Conservation (phyloP, 2,888 invertebrate genomes). For the Halictus ligatus region DNA sequence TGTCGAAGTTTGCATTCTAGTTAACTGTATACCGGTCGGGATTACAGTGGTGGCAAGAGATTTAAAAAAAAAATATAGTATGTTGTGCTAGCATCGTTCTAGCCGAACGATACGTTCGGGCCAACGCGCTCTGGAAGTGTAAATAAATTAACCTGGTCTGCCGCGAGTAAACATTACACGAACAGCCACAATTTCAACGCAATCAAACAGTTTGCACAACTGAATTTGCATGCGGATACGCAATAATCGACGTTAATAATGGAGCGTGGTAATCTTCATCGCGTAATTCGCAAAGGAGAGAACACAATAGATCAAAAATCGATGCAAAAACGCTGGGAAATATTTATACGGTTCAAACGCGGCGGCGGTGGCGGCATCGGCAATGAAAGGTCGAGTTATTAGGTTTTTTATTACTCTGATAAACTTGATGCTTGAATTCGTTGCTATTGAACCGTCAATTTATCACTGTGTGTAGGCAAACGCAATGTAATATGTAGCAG, state of each 20-base stretch:
- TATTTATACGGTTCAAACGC: neutral
- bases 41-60: neutral
- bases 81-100: neutral
- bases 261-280: slow-evolving; percentile 9
- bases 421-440: neutral
- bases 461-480: neutral
- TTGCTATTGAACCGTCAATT: neutral
- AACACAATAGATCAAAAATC: slow-evolving; percentile 4
- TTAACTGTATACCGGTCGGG: neutral
- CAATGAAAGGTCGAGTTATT: neutral
- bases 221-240: slow-evolving; percentile 37
- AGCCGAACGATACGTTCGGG: slow-evolving; percentile 17
- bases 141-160: slow-evolving; percentile 50
- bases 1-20: neutral
- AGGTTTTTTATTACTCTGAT: neutral
- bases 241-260: slow-evolving; percentile 50
- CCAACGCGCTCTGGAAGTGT: slow-evolving; percentile 32
- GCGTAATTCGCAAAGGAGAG: neutral
- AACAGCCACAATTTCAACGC: slow-evolving; percentile 24
- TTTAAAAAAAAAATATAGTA: neutral
- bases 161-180: slow-evolving; percentile 50
- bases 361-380: too few relatives aligned
- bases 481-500: neutral
- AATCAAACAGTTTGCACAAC: slow-evolving; percentile 47
- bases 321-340: neutral